These are phyloP conservation scores for Hippocampus mohnikei DNA, from an alignment of 2,113 vertebrate species.

Conservation along the genomic window DNA sequence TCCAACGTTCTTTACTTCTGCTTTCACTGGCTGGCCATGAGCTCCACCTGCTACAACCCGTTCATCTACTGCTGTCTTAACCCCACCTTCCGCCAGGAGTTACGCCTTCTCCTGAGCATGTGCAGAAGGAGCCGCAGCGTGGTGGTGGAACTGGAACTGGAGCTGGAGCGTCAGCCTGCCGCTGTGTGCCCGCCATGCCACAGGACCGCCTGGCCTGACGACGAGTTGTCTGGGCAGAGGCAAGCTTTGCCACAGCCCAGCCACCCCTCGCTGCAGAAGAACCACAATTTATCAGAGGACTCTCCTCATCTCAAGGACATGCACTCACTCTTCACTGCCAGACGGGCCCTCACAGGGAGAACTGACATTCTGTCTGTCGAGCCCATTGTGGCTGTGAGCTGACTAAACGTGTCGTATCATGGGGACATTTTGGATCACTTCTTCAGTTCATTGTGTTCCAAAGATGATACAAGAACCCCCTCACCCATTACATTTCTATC, in stretches of 20 bases:
- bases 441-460: neutral
- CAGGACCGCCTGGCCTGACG: slow-evolving; percentile 66
- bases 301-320: slow-evolving; percentile 59
- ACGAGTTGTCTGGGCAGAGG: slow-evolving; percentile 21
- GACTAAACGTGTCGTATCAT: slow-evolving; percentile 22
- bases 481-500: too few relatives aligned
- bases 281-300: slow-evolving; percentile 38
- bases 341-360: slow-evolving; percentile 72
- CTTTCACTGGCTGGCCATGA: slow-evolving; percentile 95
- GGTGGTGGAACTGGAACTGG: slow-evolving; percentile 8
- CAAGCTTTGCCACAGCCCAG: slow-evolving; percentile 13
- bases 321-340: slow-evolving; percentile 62
- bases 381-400: slow-evolving; percentile 76
- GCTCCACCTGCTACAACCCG: slow-evolving; percentile 95
- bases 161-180: slow-evolving; percentile 13
- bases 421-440: neutral
- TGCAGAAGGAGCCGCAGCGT: slow-evolving; percentile 66
- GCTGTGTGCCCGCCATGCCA: slow-evolving; percentile 42
- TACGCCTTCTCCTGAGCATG: slow-evolving; percentile 78
- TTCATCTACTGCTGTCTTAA: slow-evolving; percentile 97
- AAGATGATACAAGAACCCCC: neutral
- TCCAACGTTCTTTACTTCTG: slow-evolving; percentile 87
- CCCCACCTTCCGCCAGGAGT: slow-evolving; percentile 83
- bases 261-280: slow-evolving; percentile 37
- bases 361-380: slow-evolving; percentile 81